Conservation (phyloP, 2,113 vertebrate genomes). For the Physeter macrocephalus region DNA sequence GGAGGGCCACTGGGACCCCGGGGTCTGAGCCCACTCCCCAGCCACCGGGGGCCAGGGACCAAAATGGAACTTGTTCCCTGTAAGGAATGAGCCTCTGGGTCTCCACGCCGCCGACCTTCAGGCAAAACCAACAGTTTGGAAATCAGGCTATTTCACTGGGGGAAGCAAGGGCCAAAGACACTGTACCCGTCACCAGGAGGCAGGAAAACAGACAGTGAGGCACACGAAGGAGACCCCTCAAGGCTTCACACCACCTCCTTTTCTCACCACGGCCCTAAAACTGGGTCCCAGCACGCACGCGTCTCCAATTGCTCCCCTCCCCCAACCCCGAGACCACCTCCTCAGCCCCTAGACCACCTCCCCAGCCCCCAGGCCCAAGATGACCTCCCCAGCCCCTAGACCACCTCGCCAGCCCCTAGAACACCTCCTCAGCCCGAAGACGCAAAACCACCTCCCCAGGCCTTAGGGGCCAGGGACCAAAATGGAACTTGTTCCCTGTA, state of each 20-base stretch:
- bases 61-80: not conserved
- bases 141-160: not conserved
- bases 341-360: too few relatives aligned
- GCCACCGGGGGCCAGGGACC: not conserved
- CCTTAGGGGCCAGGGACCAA: not conserved
- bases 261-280: not conserved
- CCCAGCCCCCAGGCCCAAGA: accelerated
- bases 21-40: not conserved
- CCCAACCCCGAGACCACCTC: too few relatives aligned
- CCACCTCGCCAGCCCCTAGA: too few relatives aligned
- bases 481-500: not conserved
- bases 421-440: not conserved
- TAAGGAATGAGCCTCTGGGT: not conserved
- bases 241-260: too few relatives aligned
- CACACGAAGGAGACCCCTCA: not conserved
- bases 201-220: too few relatives aligned
- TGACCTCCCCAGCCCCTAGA: too few relatives aligned
- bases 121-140: too few relatives aligned
- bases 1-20: not conserved
- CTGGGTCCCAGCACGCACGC: not conserved
- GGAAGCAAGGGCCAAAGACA: not conserved
- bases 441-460: too few relatives aligned
- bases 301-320: not conserved
- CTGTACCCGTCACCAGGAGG: not conserved
- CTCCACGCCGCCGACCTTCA: not conserved